These are phyloP conservation scores for Drosophila antonietae DNA, from an alignment of 2,888 invertebrate genomes.

Conservation along the genomic window DNA sequence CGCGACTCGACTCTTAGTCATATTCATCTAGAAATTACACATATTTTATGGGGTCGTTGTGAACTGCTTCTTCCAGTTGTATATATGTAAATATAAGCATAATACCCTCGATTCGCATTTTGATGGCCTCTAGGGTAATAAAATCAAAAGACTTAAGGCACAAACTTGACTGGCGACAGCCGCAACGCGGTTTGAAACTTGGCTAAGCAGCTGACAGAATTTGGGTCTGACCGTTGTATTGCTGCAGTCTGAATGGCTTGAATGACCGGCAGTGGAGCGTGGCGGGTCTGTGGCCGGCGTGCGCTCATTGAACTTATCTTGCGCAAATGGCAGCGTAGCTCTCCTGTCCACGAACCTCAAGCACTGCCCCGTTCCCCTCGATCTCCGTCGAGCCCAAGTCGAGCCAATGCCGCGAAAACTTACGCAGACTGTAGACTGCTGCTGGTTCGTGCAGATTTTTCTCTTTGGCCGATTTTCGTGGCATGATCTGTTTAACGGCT, in stretches of 20 bases:
- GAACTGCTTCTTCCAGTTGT: neutral
- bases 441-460: slow-evolving; percentile 67
- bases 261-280: slow-evolving; percentile 64
- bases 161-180: slow-evolving; percentile 42
- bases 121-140: slow-evolving; percentile 10
- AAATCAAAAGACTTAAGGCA: slow-evolving; percentile 61
- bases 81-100: neutral
- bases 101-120: neutral
- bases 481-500: slow-evolving; percentile 80
- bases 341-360: slow-evolving; percentile 1
- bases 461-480: slow-evolving; percentile 78
- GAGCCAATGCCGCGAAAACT: slow-evolving; percentile 22
- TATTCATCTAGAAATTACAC: neutral
- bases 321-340: slow-evolving; percentile 62
- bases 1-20: neutral
- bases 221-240: slow-evolving; percentile 21
- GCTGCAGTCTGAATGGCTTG: slow-evolving; percentile 22
- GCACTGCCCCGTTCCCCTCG: neutral
- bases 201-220: slow-evolving; percentile 36
- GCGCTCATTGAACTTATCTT: slow-evolving; percentile 77
- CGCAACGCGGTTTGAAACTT: slow-evolving; percentile 33
- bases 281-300: slow-evolving; percentile 53
- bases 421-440: slow-evolving; percentile 39
- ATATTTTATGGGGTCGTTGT: neutral
- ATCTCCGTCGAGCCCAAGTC: neutral